Evolutionary conservation across 2,113 vertebrate genomes (phyloP).

Genomic region (Melanerpes formicivorus): DNA sequence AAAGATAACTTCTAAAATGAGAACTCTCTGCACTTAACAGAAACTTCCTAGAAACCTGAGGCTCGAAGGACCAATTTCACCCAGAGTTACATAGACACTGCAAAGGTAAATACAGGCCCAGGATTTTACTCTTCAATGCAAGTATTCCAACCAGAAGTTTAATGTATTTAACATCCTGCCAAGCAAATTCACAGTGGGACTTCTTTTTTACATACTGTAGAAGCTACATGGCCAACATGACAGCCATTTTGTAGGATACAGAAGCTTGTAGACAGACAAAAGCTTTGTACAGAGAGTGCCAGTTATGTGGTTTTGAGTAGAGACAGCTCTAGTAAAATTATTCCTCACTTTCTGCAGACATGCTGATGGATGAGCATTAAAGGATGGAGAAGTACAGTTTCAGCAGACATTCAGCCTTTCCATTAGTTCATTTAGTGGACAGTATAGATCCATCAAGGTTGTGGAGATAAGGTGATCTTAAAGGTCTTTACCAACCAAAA

Average conservation of each 20-base stretch:
- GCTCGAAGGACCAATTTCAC: neutral
- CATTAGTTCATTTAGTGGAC: neutral
- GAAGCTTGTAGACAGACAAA: neutral
- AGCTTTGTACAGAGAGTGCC: neutral
- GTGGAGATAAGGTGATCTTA: neutral
- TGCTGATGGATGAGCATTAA: neutral
- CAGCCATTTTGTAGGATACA: neutral
- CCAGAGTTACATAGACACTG: neutral
- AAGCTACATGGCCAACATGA: neutral
- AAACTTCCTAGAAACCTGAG: neutral
- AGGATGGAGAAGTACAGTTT: neutral
- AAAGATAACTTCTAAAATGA: neutral
- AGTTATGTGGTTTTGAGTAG: neutral
- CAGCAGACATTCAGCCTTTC: neutral
- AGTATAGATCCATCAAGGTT: neutral
- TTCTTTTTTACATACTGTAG: neutral
- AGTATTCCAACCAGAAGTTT: neutral
- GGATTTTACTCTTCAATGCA: neutral
- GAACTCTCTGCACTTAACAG: neutral
- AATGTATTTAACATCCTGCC: neutral
- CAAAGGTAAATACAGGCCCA: neutral
- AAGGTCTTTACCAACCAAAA: no score
- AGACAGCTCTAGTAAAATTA: neutral
- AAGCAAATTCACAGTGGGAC: neutral
- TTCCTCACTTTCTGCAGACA: neutral